Base-by-base conservation (phyloP, 2,797 vertebrate species). In the Epinephelus malabaricus region DNA sequence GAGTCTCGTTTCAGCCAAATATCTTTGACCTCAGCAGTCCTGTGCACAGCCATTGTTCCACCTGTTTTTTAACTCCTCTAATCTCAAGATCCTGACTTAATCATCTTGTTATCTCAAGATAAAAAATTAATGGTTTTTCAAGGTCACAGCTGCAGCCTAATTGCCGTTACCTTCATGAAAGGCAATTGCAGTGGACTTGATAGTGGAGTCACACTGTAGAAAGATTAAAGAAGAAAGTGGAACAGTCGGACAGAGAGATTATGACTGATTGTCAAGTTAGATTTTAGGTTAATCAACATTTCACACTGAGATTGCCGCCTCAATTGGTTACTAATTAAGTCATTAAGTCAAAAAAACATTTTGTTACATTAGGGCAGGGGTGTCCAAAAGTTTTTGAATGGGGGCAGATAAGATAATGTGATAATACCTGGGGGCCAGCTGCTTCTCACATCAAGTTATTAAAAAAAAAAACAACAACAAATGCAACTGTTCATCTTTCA, bases 31-130 rank as follows among this genome's bases (percentile, higher is more conserved):
- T 86, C 76, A 83, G 76, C 78, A 74, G 18, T 77, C 38, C 15
- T 83, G 50, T 55, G 62, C 21, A 3, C 71, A 46, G 55, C 19
- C 65, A 51, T 74, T 83, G 73, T 88, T 82, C 56, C 73, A 55
- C 46, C 4, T 58, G 30, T 30, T 79, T 88, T 86, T 78, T 67
- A 66, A 76, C 49, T 71, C 61, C 47, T 82, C 63, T 81, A 81
- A 89, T 92, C 86, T 82, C 23, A 43, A 81, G 38, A 89, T 84
- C 72, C 25, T 55, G 56, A 38, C 43, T 89, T 86, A 84, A 90
- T 89, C 83, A 88, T 90, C 77, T 81, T 72, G 61, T 88, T 92
- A 89, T 92, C 83, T 61, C 5, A 25, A 80, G 77, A 83, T 90
- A 56, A 69, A 70, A 85, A 88, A 86, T 85, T 67, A 89, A 83